phyloP scores from a whole-genome alignment of 2,888 invertebrate genomes.

The Melieria crassipennis region DNA sequence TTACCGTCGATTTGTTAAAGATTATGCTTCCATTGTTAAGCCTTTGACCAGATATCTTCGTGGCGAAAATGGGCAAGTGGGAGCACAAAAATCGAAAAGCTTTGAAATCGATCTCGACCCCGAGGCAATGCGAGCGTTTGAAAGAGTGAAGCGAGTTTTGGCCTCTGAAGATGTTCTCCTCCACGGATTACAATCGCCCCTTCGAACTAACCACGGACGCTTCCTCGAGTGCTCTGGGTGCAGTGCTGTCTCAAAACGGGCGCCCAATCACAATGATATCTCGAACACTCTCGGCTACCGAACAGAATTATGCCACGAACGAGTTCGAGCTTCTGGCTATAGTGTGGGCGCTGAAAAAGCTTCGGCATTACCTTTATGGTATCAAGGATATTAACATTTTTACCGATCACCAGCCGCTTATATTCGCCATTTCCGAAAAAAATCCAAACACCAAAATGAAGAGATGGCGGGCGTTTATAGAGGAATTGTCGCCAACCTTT shows the following conservation, averaged over 20 bases:
- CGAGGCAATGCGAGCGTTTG: constrained; percentile 14
- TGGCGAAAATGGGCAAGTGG: constrained; percentile 12
- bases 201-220: constrained; percentile 14
- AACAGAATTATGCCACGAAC: constrained; percentile 34
- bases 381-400: constrained; percentile 8
- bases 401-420: constrained; percentile 41
- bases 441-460: constrained; percentile 40
- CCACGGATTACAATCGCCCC: constrained; percentile 14
- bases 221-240: constrained; percentile 32
- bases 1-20: constrained; percentile 35
- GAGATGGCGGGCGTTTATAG: constrained; percentile 31
- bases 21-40: constrained; percentile 36
- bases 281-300: constrained; percentile 6
- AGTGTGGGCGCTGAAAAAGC: constrained; percentile 11
- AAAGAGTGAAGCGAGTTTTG: constrained; percentile 20
- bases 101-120: too few relatives aligned
- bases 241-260: constrained; percentile 27
- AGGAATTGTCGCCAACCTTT: constrained; percentile 34
- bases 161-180: constrained; percentile 30
- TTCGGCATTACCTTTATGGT: constrained; percentile 11
- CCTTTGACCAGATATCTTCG: constrained; percentile 17
- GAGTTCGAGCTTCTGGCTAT: constrained; percentile 20
- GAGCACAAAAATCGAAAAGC: neutral
- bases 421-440: constrained; percentile 40
- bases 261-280: constrained; percentile 8